Conservation (phyloP, 2,888 invertebrate species). For the Ctenicera cuprea region DNA sequence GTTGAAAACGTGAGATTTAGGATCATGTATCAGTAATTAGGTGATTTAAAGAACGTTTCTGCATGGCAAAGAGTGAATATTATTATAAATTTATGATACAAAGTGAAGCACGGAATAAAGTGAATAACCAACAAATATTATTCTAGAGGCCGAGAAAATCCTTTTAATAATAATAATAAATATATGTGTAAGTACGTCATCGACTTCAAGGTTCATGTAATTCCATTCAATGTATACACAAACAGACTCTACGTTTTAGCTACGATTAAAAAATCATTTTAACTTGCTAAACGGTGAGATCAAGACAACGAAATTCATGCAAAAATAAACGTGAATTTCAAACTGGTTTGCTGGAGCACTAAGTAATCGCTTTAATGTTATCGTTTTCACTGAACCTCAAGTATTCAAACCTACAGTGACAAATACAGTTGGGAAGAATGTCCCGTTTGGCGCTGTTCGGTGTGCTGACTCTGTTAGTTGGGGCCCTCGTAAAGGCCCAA, state of each 20-base stretch:
- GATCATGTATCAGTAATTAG: no score
- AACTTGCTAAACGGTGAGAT: background rate
- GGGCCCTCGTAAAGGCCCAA: background rate
- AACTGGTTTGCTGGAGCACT: background rate
- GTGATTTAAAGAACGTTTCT: no score
- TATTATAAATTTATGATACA: no score
- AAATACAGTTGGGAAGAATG: background rate
- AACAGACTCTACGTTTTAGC: background rate
- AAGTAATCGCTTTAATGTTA: background rate
- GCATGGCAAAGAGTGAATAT: no score
- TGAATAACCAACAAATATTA: no score
- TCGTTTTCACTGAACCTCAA: constrained; percentile 2
- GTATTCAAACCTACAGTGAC: background rate
- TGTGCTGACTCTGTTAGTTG: background rate
- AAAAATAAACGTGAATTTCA: background rate
- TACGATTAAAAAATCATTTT: background rate
- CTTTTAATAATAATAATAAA: no score
- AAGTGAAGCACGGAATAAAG: no score
- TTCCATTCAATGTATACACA: background rate
- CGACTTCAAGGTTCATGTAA: no score
- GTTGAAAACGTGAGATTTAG: no score
- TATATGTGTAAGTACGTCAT: no score
- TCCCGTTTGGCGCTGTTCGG: background rate
- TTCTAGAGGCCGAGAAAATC: no score
- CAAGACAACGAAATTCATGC: background rate